Conservation (phyloP, 2,888 invertebrate genomes). For the Ommatoiulus sabulosus region DNA sequence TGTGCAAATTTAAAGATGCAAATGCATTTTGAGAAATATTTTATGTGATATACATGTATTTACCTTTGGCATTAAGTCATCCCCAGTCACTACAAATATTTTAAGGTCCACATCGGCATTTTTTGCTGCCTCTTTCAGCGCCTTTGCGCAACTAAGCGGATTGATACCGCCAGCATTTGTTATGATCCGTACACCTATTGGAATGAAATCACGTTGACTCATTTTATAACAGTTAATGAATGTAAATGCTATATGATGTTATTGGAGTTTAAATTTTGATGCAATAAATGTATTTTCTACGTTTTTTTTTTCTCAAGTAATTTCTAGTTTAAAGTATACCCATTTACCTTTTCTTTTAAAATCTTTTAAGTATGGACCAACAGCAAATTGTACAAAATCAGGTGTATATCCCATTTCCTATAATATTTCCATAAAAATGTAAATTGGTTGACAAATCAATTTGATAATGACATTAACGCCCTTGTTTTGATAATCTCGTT, state of each 20-base stretch:
- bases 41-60: background rate
- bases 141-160: conserved; percentile 68
- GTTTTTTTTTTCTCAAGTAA: too few species aligned
- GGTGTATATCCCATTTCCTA: conserved; percentile 70
- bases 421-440: background rate
- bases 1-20: conserved; percentile 9
- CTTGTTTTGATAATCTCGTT: too few species aligned
- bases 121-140: conserved; percentile 65
- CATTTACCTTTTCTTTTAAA: conserved; percentile 68
- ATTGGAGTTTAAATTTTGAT: too few species aligned
- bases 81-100: conserved; percentile 69
- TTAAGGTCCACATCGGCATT: conserved; percentile 67
- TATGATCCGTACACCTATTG: conserved; percentile 68
- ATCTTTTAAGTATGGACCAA: conserved; percentile 68
- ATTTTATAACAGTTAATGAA: background rate
- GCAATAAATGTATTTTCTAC: too few species aligned
- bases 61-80: conserved; percentile 68
- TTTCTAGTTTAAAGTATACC: too few species aligned
- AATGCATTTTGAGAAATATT: background rate
- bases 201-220: conserved; percentile 37
- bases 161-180: conserved; percentile 72
- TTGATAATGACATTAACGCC: too few species aligned
- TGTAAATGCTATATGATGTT: too few species aligned
- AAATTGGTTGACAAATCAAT: background rate
- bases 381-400: conserved; percentile 69